phyloP scores from a whole-genome alignment of 1,140 invertebrate genomes.

The Arctopsyche grandis region DNA sequence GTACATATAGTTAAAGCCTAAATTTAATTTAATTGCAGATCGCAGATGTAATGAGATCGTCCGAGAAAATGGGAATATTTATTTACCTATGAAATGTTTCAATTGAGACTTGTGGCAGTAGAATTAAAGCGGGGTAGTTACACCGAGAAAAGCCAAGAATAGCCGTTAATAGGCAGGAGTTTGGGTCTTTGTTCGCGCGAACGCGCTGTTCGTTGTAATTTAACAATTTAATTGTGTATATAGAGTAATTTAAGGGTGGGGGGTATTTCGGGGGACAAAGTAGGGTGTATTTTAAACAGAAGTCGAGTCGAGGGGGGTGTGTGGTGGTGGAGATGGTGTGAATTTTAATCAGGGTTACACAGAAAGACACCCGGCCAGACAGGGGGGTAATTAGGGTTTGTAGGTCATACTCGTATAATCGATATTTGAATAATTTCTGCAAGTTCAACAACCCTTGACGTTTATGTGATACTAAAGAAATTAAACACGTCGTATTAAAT shows the following conservation, averaged over 20 bases:
- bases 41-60: no score
- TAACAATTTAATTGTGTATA: slow-evolving; percentile 56
- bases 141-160: slow-evolving; percentile 8
- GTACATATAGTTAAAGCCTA: no score
- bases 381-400: slow-evolving; percentile 53
- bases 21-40: no score
- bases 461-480: neutral
- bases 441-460: neutral
- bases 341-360: slow-evolving; percentile 54
- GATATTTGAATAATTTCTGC: slow-evolving; percentile 52
- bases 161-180: slow-evolving; percentile 29
- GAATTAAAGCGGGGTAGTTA: slow-evolving; percentile 1
- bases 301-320: neutral
- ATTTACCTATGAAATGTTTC: neutral
- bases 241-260: slow-evolving; percentile 51
- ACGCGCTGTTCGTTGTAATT: slow-evolving; percentile 54
- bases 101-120: slow-evolving; percentile 20
- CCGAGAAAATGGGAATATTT: no score
- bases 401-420: slow-evolving; percentile 51
- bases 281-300: neutral
- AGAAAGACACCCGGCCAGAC: slow-evolving; percentile 32
- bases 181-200: slow-evolving; percentile 39
- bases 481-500: no score
- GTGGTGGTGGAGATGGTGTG: slow-evolving; percentile 37
- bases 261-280: neutral